Evolutionary conservation across 2,888 invertebrate species (phyloP), one percentile per base, ranked within the genome.

Genomic region (Aricia artaxerxes): DNA sequence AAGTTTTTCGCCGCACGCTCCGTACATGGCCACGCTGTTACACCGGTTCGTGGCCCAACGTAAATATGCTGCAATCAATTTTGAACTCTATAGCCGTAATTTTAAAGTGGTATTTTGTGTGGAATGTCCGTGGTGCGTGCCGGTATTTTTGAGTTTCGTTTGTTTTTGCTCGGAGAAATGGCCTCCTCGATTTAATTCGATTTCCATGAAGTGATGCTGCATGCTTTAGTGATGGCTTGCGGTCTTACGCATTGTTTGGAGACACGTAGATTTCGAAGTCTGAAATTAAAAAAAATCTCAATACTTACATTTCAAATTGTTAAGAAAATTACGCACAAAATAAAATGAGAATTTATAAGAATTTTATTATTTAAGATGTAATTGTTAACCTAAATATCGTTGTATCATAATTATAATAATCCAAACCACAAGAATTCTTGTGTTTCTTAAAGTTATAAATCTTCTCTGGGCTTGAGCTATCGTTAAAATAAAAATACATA

Each of bases 31-130:
- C 69, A 69, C 69, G 69, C 69, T 69, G 35, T 1, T 13, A 69
- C 69, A 69, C 69, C 69, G 69, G 69, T 69, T 35, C 35, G 69
- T 69, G 69, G 69, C 69, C 69, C 69, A 35, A 69, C 69, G 35
- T 69, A 57, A 57, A 57, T 16, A 16, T 3, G 5, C 13, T 9
- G 5, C 16, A 38, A 4, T 11, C 11, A 6, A 9, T 38, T 69
- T 69, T 69, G 0, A 11, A 38, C 35, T 16, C 5, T 38, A 35
- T 1, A 11, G 13, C 4, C 4, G 1, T 13, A 4, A 0, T 35
- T 1, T 35, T 69, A 13, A 16, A 38, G 69, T 69, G 5, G 35
- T 13, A 69, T 35, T 31, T 11, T 31, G 9, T 11, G 9, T 64
- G 24, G 16, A 1, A 3, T 1, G 11, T 4, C 9, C 16, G 69